These are phyloP conservation scores for Limenitis camilla DNA, from an alignment of 2,888 invertebrate genomes.

Conservation along the genomic window DNA sequence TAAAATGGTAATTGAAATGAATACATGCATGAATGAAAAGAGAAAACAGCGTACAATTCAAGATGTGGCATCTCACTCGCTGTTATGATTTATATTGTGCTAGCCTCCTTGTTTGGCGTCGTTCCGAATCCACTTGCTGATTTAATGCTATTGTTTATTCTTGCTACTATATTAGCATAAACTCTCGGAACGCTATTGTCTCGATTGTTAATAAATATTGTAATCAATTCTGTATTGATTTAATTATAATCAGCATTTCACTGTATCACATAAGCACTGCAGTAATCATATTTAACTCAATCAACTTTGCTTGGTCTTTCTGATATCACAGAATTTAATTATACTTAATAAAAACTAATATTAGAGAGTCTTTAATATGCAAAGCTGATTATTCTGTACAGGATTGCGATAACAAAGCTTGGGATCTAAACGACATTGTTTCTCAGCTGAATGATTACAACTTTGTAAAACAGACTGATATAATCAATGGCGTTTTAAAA, in stretches of 20 bases:
- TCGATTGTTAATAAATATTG: conserved; percentile 21
- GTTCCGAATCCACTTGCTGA: conserved; percentile 43
- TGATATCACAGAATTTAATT: too few species aligned
- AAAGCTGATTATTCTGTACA: too few species aligned
- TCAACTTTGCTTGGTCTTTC: too few species aligned
- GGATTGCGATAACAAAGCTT: too few species aligned
- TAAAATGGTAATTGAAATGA: not conserved
- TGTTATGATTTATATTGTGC: conserved; percentile 51
- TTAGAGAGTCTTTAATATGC: too few species aligned
- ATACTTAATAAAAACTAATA: too few species aligned
- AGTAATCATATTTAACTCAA: too few species aligned
- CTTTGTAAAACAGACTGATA: too few species aligned
- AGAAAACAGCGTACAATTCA: not conserved
- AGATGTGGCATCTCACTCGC: conserved; percentile 30
- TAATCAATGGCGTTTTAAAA: too few species aligned
- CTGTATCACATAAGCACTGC: too few species aligned
- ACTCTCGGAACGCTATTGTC: conserved; percentile 16
- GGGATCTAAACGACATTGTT: too few species aligned
- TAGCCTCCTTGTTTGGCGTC: conserved; percentile 49
- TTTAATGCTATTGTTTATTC: conserved; percentile 46
- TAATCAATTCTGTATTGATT: conserved; percentile 20
- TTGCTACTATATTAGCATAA: conserved; percentile 22
- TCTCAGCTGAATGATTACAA: too few species aligned
- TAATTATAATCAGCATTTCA: conserved; percentile 6
- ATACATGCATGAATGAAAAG: not conserved